These are phyloP conservation scores for Elysia chlorotica DNA, from an alignment of 1,140 invertebrate genomes.

Conservation along the genomic window DNA sequence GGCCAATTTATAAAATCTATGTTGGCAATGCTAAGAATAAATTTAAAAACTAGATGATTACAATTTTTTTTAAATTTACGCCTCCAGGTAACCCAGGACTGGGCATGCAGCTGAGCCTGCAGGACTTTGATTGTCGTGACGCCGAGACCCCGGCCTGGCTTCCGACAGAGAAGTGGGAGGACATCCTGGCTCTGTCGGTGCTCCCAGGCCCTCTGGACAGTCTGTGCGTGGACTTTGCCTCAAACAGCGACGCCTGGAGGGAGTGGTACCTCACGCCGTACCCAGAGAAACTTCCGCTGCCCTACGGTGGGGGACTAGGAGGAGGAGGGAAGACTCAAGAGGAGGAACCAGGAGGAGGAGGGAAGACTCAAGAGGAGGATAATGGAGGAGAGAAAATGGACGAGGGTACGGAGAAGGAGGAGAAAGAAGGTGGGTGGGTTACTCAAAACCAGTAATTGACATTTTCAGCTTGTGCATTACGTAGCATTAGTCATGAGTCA, in stretches of 20 bases:
- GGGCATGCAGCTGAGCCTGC: conserved; percentile 57
- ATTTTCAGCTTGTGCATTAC: too few relatives aligned
- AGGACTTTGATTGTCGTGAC: conserved; percentile 59
- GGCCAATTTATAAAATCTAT: too few relatives aligned
- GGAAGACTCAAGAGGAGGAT: background rate
- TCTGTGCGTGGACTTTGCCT: conserved; percentile 54
- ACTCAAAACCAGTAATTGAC: too few relatives aligned
- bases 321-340: background rate
- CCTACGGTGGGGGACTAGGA: conserved; percentile 23
- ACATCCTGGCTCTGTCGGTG: conserved; percentile 59
- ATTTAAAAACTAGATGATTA: too few relatives aligned
- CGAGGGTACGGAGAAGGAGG: conserved; percentile 1
- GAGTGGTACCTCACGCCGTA: conserved; percentile 44
- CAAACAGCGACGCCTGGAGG: conserved; percentile 48
- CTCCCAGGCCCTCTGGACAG: conserved; percentile 59
- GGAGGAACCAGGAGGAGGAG: background rate
- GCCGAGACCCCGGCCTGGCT: conserved; percentile 51
- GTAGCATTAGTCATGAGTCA: too few relatives aligned
- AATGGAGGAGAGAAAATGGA: background rate
- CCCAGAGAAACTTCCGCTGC: conserved; percentile 53
- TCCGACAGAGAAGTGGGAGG: conserved; percentile 58
- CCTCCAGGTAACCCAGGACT: conserved; percentile 58
- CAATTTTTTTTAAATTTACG: background rate
- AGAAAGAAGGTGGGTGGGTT: conserved; percentile 6
- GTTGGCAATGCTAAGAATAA: too few relatives aligned